Conservation (phyloP, 2,888 invertebrate species). For the Drosophila cracens region DNA sequence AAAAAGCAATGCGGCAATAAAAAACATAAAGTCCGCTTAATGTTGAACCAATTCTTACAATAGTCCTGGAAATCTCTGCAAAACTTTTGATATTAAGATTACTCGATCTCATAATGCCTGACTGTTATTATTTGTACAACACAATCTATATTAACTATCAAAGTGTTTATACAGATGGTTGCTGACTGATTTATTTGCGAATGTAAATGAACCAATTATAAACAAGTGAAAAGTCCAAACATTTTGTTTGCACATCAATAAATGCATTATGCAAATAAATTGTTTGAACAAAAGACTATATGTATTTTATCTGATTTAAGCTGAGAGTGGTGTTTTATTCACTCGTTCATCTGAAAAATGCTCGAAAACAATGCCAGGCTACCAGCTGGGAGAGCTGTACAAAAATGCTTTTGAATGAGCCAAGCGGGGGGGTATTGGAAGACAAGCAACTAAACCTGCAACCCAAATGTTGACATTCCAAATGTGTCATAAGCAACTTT, state of each 20-base stretch:
- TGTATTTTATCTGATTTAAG: constrained; percentile 19
- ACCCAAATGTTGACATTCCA: constrained; percentile 62
- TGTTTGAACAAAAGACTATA: constrained; percentile 31
- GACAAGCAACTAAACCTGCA: constrained; percentile 32
- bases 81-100: not conserved
- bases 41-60: constrained; percentile 4
- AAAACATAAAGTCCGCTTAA: constrained; percentile 10
- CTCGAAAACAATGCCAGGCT: constrained; percentile 46
- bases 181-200: constrained; percentile 3
- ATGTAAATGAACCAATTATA: constrained; percentile 22
- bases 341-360: constrained; percentile 27
- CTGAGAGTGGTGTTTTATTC: not conserved
- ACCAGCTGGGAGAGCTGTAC: not conserved
- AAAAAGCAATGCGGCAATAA: not conserved
- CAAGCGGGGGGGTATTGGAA: not conserved
- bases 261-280: constrained; percentile 49
- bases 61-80: not conserved
- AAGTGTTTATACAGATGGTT: not conserved
- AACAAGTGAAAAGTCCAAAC: constrained; percentile 22
- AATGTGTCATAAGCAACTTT: constrained; percentile 64
- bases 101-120: not conserved
- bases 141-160: not conserved
- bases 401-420: not conserved
- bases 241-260: constrained; percentile 51
- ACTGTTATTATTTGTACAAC: not conserved